Percentiles rank a stretch among this genome's conserved stretches.
Evolutionary conservation across 2,888 invertebrate species (phyloP).

Genomic region (Neoitamus cyanurus): DNA sequence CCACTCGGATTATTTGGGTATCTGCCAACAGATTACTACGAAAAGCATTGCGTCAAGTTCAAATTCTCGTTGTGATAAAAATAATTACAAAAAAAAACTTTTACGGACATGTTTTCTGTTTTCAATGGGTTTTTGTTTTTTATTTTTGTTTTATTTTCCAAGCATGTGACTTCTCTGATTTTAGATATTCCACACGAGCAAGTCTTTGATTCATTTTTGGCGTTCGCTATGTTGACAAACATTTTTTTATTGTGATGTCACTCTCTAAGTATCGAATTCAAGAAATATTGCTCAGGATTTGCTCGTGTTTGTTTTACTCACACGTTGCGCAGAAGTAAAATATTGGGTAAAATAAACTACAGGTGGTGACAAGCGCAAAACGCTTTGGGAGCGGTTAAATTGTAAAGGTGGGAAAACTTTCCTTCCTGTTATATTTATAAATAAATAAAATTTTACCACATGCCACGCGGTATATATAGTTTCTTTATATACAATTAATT

Average conservation of each 20-base stretch:
- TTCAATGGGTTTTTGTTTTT: neutral
- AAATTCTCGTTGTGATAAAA: constrained; percentile 27
- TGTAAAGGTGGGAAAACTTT: too few species aligned
- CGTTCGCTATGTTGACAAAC: neutral
- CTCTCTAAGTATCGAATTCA: neutral
- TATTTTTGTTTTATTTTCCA: neutral
- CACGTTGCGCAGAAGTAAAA: neutral
- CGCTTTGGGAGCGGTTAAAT: too few species aligned
- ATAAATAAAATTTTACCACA: neutral
- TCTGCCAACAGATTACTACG: constrained; percentile 8
- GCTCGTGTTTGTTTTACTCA: neutral
- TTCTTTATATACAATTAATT: neutral
- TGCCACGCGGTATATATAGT: too few species aligned
- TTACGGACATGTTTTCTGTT: constrained; percentile 25
- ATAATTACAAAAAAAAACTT: neutral
- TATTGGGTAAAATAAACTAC: too few species aligned
- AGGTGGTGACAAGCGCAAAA: too few species aligned
- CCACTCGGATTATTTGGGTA: neutral
- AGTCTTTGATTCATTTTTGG: neutral
- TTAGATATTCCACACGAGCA: neutral
- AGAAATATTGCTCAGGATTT: neutral
- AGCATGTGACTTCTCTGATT: constrained; percentile 10
- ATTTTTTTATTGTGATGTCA: neutral
- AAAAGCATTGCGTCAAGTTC: constrained; percentile 31
- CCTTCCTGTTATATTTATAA: too few species aligned